phyloP scores from a whole-genome alignment of 2,888 invertebrate genomes.

The Deroplatys truncata region DNA sequence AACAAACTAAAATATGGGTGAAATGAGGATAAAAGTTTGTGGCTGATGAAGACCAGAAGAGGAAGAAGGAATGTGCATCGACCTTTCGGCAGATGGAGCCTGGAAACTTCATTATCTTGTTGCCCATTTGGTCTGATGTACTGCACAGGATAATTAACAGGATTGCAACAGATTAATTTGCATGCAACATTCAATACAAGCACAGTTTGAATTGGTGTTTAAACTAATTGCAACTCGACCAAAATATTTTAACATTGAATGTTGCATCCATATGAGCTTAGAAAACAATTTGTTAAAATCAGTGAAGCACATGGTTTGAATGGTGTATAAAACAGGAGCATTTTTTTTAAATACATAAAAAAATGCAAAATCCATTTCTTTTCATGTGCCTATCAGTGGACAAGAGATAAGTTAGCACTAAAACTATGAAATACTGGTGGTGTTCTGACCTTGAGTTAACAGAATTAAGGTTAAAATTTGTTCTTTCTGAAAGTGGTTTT shows the following conservation, averaged over 20 bases:
- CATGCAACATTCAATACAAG: background rate
- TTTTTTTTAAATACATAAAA: too few species aligned
- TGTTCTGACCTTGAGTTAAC: too few species aligned
- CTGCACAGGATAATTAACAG: background rate
- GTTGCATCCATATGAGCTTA: background rate
- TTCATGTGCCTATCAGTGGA: too few species aligned
- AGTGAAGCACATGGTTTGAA: background rate
- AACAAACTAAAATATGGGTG: background rate
- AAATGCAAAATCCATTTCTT: too few species aligned
- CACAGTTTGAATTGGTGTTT: background rate
- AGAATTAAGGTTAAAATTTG: too few species aligned
- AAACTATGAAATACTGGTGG: too few species aligned
- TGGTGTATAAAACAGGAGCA: background rate
- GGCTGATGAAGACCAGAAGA: background rate
- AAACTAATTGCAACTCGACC: background rate
- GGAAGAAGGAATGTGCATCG: background rate
- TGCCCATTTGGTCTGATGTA: background rate
- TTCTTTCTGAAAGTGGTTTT: too few species aligned
- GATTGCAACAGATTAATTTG: background rate
- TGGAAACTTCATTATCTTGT: background rate
- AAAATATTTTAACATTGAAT: background rate
- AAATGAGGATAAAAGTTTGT: background rate
- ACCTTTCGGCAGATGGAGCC: background rate
- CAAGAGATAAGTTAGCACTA: too few species aligned
- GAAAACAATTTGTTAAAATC: background rate